Evolutionary conservation across 2,888 invertebrate species (phyloP), one percentile per base, ranked within the genome.

Genomic region (Drosophila pseudotakahashii): DNA sequence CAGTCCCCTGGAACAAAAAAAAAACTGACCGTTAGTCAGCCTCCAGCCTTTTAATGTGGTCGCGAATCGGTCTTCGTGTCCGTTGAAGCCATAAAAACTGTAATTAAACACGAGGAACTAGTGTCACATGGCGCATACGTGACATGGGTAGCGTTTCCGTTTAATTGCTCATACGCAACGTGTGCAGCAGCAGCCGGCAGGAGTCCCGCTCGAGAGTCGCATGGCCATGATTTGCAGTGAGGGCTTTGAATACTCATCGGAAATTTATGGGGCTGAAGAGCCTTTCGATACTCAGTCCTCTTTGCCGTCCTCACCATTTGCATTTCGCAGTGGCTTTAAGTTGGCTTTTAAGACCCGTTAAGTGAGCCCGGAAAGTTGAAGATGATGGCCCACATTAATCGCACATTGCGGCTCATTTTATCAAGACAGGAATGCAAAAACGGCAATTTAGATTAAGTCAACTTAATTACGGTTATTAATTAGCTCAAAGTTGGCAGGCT

Each of bases 51-150:
- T 73, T 58, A 67, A 75, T 55, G 54, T 54, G 36, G 51, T 16
- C 87, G 76, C 79, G 81, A 72, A 87, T 78, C 69, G 79, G 66
- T 73, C 76, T 68, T 63, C 59, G 32, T 61, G 68, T 73, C 64
- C 83, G 61, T 30, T 37, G 51, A 19, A 37, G 44, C 69, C 77
- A 89, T 78, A 72, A 89, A 88, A 85, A 62, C 57, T 53, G 84
- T 81, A 85, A 85, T 85, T 85, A 85, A 85, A 85, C 82, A 85
- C 74, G 75, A 78, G 75, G 47, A 85, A 88, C 86, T 78, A 76
- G 82, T 79, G 89, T 78, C 89, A 71, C 89, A 78, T 88, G 73
- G 79, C 86, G 86, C 64, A 81, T 88, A 89, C 89, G 89, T 89
- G 85, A 85, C 54, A 73, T 73, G 60, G 51, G 51, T 48, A 67